Evolutionary conservation across 1,140 invertebrate genomes (phyloP).

Genomic region (Onthophagus taurus): DNA sequence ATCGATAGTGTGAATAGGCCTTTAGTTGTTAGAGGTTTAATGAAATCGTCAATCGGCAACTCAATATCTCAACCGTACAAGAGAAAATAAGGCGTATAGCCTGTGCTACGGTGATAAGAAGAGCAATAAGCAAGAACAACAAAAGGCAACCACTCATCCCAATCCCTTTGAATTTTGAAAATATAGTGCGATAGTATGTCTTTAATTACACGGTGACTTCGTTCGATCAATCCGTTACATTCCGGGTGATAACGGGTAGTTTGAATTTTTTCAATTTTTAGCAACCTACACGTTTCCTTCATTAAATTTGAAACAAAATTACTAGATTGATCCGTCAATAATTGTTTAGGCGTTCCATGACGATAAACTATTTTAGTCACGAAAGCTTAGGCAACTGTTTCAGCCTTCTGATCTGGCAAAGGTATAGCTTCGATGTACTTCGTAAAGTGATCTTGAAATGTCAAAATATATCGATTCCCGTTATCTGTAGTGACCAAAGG

Average conservation of each 20-base stretch:
- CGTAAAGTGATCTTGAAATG: conserved; percentile 25
- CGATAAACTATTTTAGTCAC: conserved; percentile 21
- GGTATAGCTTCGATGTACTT: conserved; percentile 23
- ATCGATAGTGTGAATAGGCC: no score
- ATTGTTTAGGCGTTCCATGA: conserved; percentile 25
- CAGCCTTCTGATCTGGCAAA: conserved; percentile 19
- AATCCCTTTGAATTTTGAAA: conserved; percentile 23
- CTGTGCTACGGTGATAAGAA: conserved; percentile 27
- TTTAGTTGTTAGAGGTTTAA: no score
- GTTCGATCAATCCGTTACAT: conserved; percentile 20
- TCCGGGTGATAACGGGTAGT: conserved; percentile 27
- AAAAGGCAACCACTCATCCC: conserved; percentile 29
- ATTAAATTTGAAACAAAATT: conserved; percentile 28
- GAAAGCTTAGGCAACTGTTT: conserved; percentile 20
- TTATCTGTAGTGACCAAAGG: conserved; percentile 21
- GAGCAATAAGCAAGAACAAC: conserved; percentile 18
- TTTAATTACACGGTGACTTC: conserved; percentile 19
- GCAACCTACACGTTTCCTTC: conserved; percentile 20
- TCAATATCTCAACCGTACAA: conserved; percentile 18
- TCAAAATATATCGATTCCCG: conserved; percentile 31
- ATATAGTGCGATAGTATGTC: conserved; percentile 18
- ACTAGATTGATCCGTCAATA: conserved; percentile 29
- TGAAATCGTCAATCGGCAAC: conserved; percentile 18
- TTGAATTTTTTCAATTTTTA: conserved; percentile 27
- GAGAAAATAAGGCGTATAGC: conserved; percentile 21